Evolutionary conservation across 2,888 invertebrate species (phyloP), one percentile per base, ranked within the genome.

Genomic region (Epinotia brunnichana): DNA sequence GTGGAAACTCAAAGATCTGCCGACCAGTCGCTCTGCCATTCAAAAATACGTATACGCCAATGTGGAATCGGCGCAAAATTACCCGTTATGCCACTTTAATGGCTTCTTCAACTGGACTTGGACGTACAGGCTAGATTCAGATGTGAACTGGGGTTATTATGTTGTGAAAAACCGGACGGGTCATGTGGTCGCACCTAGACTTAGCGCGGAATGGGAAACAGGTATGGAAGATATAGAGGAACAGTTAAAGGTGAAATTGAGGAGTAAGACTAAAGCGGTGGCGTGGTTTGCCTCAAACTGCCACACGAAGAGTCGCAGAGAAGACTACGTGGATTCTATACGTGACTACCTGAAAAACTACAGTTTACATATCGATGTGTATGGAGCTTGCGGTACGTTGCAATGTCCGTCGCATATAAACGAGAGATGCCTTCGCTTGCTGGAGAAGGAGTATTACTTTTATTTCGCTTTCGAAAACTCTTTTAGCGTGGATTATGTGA

Each of bases 391-490:
- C 78, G 88, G 88, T 0, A 2, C 68, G 74, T 0, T 74, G 79
- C 3, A 67, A 70, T 24, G 90, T 87, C 72, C 70, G 79, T 9
- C 24, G 73, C 54, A 39, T 11, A 41, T 66, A 4, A 62, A 76
- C 13, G 56, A 74, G 0, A 80, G 81, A 74, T 89, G 90, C 68
- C 74, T 82, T 24, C 74, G 78, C n/a, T 76, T 81, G 60, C 69
- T 90, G 2, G 78, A 84, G 57, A 78, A 62, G 7, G 81, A 85
- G 59, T 89, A 90, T 74, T 88, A 83, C 74, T 90, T 90, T 72
- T 90, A 89, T 77, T 81, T 90, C 13, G 80, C 89, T 0, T 87
- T 90, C 63, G 90, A 90, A 74, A 90, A 89, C 70, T 85, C 90
- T 0, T 81, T 87, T 4, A 80, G 80, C 35, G 82, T 83, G 62